These are phyloP conservation scores for Sphecodes monilicornis DNA, from an alignment of 2,888 invertebrate genomes.

Conservation along the genomic window DNA sequence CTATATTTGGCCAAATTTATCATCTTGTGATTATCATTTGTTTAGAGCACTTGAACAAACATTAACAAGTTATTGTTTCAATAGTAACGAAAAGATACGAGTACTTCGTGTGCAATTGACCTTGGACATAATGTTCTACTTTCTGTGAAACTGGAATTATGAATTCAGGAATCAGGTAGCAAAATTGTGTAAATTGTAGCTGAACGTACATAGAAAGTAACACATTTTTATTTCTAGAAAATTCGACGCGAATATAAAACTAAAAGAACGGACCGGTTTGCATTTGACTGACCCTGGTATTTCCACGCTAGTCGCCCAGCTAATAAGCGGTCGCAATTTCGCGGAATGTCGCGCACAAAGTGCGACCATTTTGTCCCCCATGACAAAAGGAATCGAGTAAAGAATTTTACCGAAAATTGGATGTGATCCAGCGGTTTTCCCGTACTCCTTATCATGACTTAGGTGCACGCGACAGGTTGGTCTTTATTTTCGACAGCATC, in stretches of 20 bases:
- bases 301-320: conserved; percentile 23
- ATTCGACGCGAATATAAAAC: background rate
- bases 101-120: no score
- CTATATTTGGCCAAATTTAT: background rate
- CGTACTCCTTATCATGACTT: background rate
- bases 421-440: conserved; percentile 39
- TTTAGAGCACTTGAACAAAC: no score
- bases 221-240: background rate
- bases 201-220: background rate
- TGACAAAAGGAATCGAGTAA: conserved; percentile 42
- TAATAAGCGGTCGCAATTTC: conserved; percentile 49
- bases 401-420: conserved; percentile 48
- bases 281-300: conserved; percentile 4
- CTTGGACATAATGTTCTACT: no score
- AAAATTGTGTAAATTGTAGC: background rate
- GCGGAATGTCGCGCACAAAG: conserved; percentile 33
- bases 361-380: conserved; percentile 27
- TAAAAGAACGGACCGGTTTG: background rate
- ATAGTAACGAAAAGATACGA: no score
- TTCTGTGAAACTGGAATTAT: no score
- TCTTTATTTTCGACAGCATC: conserved; percentile 10
- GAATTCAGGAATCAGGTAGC: background rate
- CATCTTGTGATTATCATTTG: background rate
- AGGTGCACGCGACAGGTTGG: conserved; percentile 22
- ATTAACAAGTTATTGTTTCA: no score